Conservation (phyloP, 2,888 invertebrate species). For the Hydroisotoma schaefferi region DNA sequence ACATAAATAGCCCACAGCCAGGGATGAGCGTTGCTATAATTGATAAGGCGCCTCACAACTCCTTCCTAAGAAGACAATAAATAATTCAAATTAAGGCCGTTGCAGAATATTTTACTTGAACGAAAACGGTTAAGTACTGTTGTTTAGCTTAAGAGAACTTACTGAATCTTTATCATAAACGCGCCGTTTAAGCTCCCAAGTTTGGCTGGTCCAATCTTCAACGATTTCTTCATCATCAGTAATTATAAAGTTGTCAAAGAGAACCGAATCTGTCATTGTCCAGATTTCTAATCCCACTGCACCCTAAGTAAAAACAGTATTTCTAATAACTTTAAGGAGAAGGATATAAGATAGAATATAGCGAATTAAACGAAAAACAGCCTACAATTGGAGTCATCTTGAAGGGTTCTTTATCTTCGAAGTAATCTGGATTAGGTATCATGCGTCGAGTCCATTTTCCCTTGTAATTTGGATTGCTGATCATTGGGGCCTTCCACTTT, state of each 20-base stretch:
- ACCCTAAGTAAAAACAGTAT: constrained; percentile 58
- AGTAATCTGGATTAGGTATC: constrained; percentile 89
- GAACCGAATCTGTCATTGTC: constrained; percentile 93
- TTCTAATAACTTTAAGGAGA: too few relatives aligned
- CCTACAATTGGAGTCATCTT: constrained; percentile 85
- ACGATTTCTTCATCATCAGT: constrained; percentile 77
- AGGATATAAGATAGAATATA: too few relatives aligned
- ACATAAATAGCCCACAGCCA: constrained; percentile 76
- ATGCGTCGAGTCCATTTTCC: constrained; percentile 90
- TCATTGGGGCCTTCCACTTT: constrained; percentile 80
- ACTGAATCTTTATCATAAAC: constrained; percentile 77
- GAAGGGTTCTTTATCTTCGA: constrained; percentile 85
- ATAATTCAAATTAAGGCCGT: too few relatives aligned
- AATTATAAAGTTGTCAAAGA: constrained; percentile 93
- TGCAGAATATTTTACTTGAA: too few relatives aligned
- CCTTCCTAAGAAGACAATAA: constrained; percentile 68
- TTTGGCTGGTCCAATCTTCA: constrained; percentile 73
- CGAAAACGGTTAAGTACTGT: too few relatives aligned
- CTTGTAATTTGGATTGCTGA: constrained; percentile 88
- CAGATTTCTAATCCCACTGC: constrained; percentile 96
- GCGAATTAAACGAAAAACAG: constrained; percentile 46
- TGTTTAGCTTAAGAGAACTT: too few relatives aligned
- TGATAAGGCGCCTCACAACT: constrained; percentile 68
- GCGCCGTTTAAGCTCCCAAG: constrained; percentile 78
- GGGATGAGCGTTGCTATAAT: constrained; percentile 77